Evolutionary conservation across 2,797 vertebrate species (phyloP), one percentile per base, ranked within the genome.

Genomic region (Cyprinodon diabolis): DNA sequence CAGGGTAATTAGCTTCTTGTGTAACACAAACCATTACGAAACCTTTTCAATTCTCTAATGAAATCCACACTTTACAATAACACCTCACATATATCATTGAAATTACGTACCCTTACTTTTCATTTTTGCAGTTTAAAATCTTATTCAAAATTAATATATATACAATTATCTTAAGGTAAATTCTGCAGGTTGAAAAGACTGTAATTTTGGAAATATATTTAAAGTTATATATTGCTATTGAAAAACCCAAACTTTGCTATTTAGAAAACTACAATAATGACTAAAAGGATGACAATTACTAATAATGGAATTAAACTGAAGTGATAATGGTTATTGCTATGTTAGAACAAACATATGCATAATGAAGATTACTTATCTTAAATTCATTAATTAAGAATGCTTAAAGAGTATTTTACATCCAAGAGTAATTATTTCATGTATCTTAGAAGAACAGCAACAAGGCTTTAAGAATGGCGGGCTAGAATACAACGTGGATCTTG

Each of bases 361-460:
- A 62, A 10, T 9, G 35, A 62, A 40, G 35, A 21, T 17, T 62
- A 9, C 9, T 62, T 17, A 62, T 15, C 49, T 19, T 19, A 62
- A 40, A 1, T 8, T 62, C 17, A 62, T 40, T 19, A 7, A 17
- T 62, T 37, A 62, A 35, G 14, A 35, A 30, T 58, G 56, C 5
- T 57, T 25, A 35, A 37, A 8, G 4, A 19, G 37, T 17, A 60
- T 60, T 1, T 60, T 60, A 15, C 15, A 51, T 19, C 7, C 14
- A 17, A 17, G 15, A 35, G 10, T 35, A 35, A 13, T 60, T 15
- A 19, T 17, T 65, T 74, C 71, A 69, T 68, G 78, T 82, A 66
- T 82, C 82, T 83, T 66, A 79, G 48, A 86, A 73, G 68, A 80
- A 65, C 68, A 58, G 56, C 68, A 71, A 25, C 84, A 57, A 69